These are phyloP conservation scores for Sinella curviseta DNA, from an alignment of 1,140 invertebrate species.

Conservation along the genomic window DNA sequence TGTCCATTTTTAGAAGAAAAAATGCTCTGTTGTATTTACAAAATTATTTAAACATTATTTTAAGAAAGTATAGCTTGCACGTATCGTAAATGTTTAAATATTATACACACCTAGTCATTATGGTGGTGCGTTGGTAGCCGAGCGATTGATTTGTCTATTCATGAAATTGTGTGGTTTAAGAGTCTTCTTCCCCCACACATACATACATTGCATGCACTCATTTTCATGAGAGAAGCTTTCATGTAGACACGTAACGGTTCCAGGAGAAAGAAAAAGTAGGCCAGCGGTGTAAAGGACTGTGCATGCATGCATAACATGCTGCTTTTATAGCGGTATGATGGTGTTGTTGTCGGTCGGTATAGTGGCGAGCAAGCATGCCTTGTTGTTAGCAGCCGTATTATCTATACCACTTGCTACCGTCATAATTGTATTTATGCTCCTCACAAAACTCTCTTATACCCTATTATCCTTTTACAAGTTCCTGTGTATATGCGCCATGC, in stretches of 20 bases:
- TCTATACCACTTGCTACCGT: not conserved
- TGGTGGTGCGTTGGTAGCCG: too few species aligned
- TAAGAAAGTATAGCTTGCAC: too few species aligned
- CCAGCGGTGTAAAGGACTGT: conserved; percentile 23
- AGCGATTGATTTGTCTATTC: not conserved
- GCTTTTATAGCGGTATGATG: not conserved
- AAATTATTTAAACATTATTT: too few species aligned
- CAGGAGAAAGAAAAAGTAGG: conserved; percentile 26
- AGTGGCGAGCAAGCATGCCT: not conserved
- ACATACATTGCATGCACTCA: not conserved
- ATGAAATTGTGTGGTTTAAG: not conserved
- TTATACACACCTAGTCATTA: too few species aligned
- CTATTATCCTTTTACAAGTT: not conserved
- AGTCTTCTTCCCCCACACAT: not conserved
- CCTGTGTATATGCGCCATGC: not conserved
- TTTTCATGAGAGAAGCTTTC: conserved; percentile 14
- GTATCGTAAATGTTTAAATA: too few species aligned
- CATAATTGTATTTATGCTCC: too few species aligned
- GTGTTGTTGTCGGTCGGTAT: too few species aligned
- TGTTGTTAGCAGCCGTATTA: too few species aligned
- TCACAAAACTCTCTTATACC: not conserved
- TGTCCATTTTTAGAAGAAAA: too few species aligned
- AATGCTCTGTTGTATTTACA: too few species aligned
- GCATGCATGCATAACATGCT: conserved; percentile 1
- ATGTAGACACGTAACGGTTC: conserved; percentile 15